These are phyloP conservation scores for Pseudeuparius sepicola DNA, from an alignment of 2,888 invertebrate species.

Conservation along the genomic window DNA sequence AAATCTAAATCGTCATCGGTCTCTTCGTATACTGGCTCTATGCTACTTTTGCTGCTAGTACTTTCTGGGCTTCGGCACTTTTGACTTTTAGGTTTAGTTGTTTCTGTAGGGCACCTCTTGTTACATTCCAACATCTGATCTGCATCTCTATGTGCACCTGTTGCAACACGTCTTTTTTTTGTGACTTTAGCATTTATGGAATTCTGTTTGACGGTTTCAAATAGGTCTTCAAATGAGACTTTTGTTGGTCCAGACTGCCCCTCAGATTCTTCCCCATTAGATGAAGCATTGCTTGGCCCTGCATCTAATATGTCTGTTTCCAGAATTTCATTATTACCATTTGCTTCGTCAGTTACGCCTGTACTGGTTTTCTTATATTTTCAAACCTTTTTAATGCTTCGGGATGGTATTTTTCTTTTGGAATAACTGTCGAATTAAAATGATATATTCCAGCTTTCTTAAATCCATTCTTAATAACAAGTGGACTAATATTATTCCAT, in stretches of 20 bases:
- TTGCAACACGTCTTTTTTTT: conserved; percentile 16
- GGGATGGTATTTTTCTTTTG: conserved; percentile 10
- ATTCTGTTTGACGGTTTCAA: conserved; percentile 13
- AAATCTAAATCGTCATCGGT: conserved; percentile 7
- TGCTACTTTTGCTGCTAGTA: conserved; percentile 15
- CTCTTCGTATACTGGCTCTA: conserved; percentile 7
- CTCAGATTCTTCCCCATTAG: conserved; percentile 8
- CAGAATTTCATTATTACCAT: conserved; percentile 11
- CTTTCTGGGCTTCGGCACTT: conserved; percentile 12
- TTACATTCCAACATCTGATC: conserved; percentile 10
- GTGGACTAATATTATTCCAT: conserved; percentile 7
- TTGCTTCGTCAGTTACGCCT: conserved; percentile 11
- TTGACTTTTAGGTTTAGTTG: conserved; percentile 10
- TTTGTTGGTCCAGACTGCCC: conserved; percentile 10
- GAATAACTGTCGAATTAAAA: conserved; percentile 6
- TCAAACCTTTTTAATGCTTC: conserved; percentile 14
- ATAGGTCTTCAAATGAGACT: conserved; percentile 16
- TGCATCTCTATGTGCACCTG: conserved; percentile 14
- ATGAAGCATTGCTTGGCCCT: conserved; percentile 14
- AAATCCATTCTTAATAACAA: conserved; percentile 9
- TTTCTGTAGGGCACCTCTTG: conserved; percentile 8
- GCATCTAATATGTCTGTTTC: conserved; percentile 11
- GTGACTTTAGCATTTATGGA: conserved; percentile 14
- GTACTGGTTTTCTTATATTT: conserved; percentile 13
- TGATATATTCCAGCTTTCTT: conserved; percentile 7